phyloP scores from a whole-genome alignment of 2,113 vertebrate genomes.

The Symphodus melops region DNA sequence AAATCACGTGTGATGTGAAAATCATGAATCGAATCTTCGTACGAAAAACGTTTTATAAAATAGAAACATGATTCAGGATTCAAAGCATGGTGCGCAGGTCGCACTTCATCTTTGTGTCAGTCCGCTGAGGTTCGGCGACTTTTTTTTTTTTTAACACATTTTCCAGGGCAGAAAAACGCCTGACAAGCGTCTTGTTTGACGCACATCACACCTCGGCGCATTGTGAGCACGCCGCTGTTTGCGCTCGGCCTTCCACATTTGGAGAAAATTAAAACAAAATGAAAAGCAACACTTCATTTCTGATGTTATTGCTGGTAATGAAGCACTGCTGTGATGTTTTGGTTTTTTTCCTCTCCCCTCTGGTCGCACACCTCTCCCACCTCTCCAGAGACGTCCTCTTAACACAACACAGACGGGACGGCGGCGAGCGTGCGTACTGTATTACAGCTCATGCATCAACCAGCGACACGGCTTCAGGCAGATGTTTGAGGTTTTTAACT shows the following conservation, averaged over 20 bases:
- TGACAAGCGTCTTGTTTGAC: conserved; percentile 53
- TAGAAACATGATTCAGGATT: conserved; percentile 5
- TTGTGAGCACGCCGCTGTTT: conserved; percentile 61
- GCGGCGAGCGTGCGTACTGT: conserved; percentile 62
- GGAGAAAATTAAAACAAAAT: conserved; percentile 82
- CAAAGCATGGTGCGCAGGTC: conserved; percentile 22
- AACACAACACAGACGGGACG: conserved; percentile 78
- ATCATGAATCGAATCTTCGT: background rate
- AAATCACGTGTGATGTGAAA: no score
- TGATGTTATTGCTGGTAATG: conserved; percentile 80
- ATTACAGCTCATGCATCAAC: conserved; percentile 77
- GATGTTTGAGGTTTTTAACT: conserved; percentile 49
- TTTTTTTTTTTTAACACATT: conserved; percentile 59
- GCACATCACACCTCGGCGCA: conserved; percentile 77
- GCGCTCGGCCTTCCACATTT: conserved; percentile 67
- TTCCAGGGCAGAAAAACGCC: conserved; percentile 44
- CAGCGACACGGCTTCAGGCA: conserved; percentile 18
- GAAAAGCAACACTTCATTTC: conserved; percentile 82
- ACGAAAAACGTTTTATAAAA: background rate
- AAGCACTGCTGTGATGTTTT: conserved; percentile 73
- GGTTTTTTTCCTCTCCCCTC: conserved; percentile 42
- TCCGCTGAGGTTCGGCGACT: conserved; percentile 30
- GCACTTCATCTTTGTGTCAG: conserved; percentile 53
- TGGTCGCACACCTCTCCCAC: conserved; percentile 63
- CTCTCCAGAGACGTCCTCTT: conserved; percentile 64